Evolutionary conservation across 2,797 vertebrate genomes (phyloP).

Genomic region (Lacerta agilis): DNA sequence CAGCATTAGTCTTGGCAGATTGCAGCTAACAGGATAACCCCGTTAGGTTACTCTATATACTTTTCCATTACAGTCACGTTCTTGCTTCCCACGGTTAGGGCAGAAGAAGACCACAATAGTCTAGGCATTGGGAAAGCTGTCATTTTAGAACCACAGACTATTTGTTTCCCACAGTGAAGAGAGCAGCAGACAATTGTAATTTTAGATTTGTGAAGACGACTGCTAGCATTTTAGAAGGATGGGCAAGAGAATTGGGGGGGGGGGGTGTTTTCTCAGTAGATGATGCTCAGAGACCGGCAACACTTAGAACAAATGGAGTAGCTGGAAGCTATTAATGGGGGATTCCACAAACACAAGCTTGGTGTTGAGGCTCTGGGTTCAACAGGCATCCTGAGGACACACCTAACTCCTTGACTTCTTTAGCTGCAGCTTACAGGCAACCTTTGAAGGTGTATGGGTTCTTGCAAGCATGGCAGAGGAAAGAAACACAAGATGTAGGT

Average conservation of each 20-base stretch:
- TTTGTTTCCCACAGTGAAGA: conserved; percentile 35
- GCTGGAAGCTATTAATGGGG: not conserved
- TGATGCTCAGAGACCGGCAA: not conserved
- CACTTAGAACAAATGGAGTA: too few relatives aligned
- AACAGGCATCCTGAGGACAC: too few relatives aligned
- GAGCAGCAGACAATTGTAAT: not conserved
- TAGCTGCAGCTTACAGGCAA: too few relatives aligned
- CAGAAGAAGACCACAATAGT: conserved; percentile 3
- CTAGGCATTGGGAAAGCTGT: not conserved
- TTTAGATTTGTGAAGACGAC: not conserved
- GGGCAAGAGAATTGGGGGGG: not conserved
- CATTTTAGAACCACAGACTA: conserved; percentile 31
- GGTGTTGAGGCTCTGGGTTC: too few relatives aligned
- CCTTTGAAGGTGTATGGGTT: too few relatives aligned
- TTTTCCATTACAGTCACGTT: not conserved
- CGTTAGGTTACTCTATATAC: not conserved
- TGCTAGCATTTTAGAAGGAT: conserved; percentile 1
- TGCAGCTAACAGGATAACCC: not conserved
- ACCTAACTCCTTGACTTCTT: too few relatives aligned
- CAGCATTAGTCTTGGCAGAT: not conserved
- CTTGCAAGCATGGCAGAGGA: not conserved
- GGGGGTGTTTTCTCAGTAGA: not conserved
- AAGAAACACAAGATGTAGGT: not conserved
- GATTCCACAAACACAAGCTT: not conserved
- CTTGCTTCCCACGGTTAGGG: conserved; percentile 22